These are phyloP conservation scores for Myoxocephalus aenaeus DNA, from an alignment of 2,797 vertebrate species.

Conservation along the genomic window DNA sequence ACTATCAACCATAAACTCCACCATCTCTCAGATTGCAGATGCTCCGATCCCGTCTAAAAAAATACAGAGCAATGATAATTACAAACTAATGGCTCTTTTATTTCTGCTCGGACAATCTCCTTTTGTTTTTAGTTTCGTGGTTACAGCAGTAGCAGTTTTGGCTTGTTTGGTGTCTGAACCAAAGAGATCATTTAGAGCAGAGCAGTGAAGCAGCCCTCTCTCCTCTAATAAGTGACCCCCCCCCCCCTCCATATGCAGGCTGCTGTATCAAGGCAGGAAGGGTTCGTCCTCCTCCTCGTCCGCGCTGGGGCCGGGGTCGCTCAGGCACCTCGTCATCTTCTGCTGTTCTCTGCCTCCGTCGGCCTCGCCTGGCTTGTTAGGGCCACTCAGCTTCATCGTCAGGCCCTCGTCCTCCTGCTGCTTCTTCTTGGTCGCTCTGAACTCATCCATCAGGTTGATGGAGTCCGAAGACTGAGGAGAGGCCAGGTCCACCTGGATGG, in stretches of 20 bases:
- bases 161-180: constrained; percentile 68
- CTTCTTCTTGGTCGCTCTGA: constrained; percentile 52
- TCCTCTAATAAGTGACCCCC: constrained; percentile 12
- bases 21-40: constrained; percentile 20
- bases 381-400: constrained; percentile 82
- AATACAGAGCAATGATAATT: constrained; percentile 66
- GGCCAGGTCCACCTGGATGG: constrained; percentile 94
- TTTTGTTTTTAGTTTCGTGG: constrained; percentile 44
- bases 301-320: constrained; percentile 92
- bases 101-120: constrained; percentile 18
- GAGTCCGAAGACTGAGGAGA: constrained; percentile 93
- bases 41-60: constrained; percentile 47
- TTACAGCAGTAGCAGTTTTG: constrained; percentile 73
- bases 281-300: constrained; percentile 92
- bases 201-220: constrained; percentile 30
- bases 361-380: constrained; percentile 50
- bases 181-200: constrained; percentile 44
- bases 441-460: constrained; percentile 87
- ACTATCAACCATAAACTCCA: constrained; percentile 18
- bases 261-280: constrained; percentile 81
- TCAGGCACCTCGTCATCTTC: constrained; percentile 92
- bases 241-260: background rate
- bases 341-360: constrained; percentile 87
- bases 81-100: constrained; percentile 74
- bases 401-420: constrained; percentile 81